Evolutionary conservation across 2,797 vertebrate genomes (phyloP), one percentile per base, ranked within the genome.

Genomic region (Lepus oiostolus): DNA sequence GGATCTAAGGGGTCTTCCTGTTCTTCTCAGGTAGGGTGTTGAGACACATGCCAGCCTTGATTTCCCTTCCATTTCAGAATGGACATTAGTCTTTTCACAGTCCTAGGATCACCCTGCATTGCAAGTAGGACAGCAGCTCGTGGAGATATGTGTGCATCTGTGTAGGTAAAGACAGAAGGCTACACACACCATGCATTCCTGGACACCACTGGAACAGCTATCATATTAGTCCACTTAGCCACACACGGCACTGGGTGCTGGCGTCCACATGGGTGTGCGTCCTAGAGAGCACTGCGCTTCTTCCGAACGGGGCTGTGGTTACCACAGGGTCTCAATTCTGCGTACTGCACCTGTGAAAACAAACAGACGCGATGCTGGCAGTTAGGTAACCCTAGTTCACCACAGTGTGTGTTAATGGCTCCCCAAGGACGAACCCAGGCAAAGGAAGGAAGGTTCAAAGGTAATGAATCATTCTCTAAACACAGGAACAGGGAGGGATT

Each of bases 381-480:
- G 98, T 98, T 98, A 98, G 99, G 99, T 99, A 99, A 99, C 99
- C 98, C 97, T 99, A 99, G 99, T 98, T 98, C 98, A 96, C 98
- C 98, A 97, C 98, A 97, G 98, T 96, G 98, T 97, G 97, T 97
- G 97, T 97, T 99, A 99, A 99, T 99, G 99, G 99, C 99, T 99
- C 99, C 99, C 99, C 87, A 92, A 99, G 99, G 99, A 99, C 98
- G 97, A 95, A 97, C 98, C 97, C 79, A 98, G 98, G 98, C 97
- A 98, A 97, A 98, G 98, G 97, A 98, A 98, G 98, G 98, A 99
- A 98, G 99, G 98, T 99, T 98, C 98, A 99, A 98, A 99, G 99
- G 99, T 99, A 99, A 99, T 99, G 99, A 99, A 99, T 99, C 99
- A 99, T 99, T 99, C 99, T 99, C 99, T 99, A 99, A 99, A 99